A percentile compares a stretch with the other conserved stretches of the same genome.
Conservation (phyloP, 2,888 invertebrate species). For the Pantelozetes paolii region DNA sequence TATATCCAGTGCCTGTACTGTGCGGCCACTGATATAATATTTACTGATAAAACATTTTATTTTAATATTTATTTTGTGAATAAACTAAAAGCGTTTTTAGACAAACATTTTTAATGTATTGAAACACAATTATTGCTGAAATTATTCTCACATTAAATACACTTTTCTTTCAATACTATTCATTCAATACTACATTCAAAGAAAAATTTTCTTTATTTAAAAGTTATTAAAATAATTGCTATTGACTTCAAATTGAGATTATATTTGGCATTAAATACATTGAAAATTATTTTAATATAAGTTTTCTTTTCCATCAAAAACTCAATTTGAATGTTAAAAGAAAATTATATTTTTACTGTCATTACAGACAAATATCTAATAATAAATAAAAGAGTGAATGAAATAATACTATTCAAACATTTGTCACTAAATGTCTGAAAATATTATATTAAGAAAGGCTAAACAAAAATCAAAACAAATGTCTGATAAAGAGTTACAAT, state of each 20-base stretch:
- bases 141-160: too few relatives aligned
- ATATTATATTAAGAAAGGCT: not conserved
- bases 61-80: not conserved
- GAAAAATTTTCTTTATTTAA: not conserved
- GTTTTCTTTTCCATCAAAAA: not conserved
- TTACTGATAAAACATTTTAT: not conserved
- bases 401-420: not conserved
- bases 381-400: not conserved
- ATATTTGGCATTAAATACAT: not conserved
- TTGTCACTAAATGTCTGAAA: not conserved
- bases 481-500: not conserved
- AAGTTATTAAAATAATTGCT: not conserved
- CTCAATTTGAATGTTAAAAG: not conserved
- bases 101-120: not conserved
- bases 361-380: not conserved
- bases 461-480: not conserved
- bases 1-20: not conserved
- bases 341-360: too few relatives aligned
- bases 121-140: not conserved
- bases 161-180: not conserved
- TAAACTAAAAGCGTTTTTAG: not conserved
- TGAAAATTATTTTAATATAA: not conserved
- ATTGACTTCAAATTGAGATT: not conserved
- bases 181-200: not conserved
- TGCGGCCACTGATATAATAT: not conserved